These are phyloP conservation scores for Sarotherodon lohbergeri DNA, from an alignment of 2,113 vertebrate genomes.

Conservation along the genomic window DNA sequence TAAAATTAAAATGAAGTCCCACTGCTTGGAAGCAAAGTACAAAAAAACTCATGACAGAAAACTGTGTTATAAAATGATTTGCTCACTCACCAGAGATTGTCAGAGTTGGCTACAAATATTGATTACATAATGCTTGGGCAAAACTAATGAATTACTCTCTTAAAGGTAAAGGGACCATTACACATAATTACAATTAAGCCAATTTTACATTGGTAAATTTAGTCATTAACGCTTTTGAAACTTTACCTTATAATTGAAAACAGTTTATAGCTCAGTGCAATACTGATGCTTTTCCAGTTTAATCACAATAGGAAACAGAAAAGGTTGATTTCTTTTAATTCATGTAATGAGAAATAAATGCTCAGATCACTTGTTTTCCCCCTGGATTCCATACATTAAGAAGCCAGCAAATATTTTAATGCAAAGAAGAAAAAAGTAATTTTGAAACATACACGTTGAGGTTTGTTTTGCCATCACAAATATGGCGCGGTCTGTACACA, in stretches of 20 bases:
- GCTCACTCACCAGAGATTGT: not conserved
- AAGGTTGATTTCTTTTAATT: not conserved
- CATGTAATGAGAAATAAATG: not conserved
- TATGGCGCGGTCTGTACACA: not conserved
- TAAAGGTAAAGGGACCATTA: not conserved
- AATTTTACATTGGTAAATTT: not conserved
- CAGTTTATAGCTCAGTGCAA: not conserved
- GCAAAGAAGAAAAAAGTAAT: slow-evolving; percentile 4
- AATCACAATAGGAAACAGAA: not conserved
- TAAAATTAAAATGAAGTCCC: not conserved
- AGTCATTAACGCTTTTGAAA: not conserved
- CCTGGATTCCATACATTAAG: slow-evolving; percentile 4
- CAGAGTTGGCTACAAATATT: not conserved
- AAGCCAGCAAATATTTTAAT: slow-evolving; percentile 24
- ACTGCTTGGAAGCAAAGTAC: not conserved
- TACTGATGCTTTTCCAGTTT: not conserved
- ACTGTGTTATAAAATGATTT: not conserved
- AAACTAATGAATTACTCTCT: not conserved
- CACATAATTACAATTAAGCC: not conserved
- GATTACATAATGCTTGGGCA: not conserved
- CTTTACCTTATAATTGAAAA: not conserved
- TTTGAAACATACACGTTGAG: not conserved
- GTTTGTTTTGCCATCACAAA: not conserved
- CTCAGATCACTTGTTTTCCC: not conserved
- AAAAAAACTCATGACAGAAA: not conserved